These are phyloP conservation scores for Oscheius onirici DNA, from an alignment of 2,888 invertebrate species.

Conservation along the genomic window DNA sequence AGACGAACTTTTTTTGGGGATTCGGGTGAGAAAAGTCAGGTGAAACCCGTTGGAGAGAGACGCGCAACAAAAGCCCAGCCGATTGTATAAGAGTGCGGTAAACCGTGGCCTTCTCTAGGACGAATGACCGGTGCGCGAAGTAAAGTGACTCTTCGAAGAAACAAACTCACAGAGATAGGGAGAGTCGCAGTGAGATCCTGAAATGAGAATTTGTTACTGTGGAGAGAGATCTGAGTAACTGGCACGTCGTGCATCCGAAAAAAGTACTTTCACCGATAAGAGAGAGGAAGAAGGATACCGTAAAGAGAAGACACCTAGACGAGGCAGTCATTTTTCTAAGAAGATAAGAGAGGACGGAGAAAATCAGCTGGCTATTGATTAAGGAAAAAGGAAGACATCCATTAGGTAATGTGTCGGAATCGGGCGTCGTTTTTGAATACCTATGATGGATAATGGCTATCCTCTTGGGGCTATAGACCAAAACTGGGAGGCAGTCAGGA, in stretches of 20 bases:
- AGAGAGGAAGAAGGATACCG: neutral
- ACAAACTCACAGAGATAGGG: neutral
- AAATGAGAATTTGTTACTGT: too few relatives aligned
- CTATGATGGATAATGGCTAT: slow-evolving; percentile 25
- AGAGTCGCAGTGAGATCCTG: neutral
- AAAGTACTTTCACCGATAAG: neutral
- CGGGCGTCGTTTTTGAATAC: neutral
- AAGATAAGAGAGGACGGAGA: slow-evolving; percentile 7
- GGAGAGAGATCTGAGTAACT: neutral
- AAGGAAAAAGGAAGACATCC: neutral
- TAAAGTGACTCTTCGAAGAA: too few relatives aligned
- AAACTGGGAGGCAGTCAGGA: slow-evolving; percentile 1
- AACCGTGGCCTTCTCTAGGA: slow-evolving; percentile 28
- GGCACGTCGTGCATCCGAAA: neutral
- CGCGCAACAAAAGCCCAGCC: slow-evolving; percentile 29
- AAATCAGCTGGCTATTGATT: slow-evolving; percentile 7
- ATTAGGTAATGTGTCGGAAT: slow-evolving; percentile 29
- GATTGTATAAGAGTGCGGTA: slow-evolving; percentile 34
- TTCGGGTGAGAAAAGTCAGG: too few relatives aligned
- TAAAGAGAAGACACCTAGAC: neutral
- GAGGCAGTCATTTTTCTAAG: slow-evolving; percentile 14
- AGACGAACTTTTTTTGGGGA: too few relatives aligned
- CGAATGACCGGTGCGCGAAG: slow-evolving; percentile 18
- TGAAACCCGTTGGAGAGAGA: slow-evolving; percentile 2
- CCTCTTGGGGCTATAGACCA: neutral